Conservation (phyloP, 2,888 invertebrate genomes). For the Drosophila conformis region DNA sequence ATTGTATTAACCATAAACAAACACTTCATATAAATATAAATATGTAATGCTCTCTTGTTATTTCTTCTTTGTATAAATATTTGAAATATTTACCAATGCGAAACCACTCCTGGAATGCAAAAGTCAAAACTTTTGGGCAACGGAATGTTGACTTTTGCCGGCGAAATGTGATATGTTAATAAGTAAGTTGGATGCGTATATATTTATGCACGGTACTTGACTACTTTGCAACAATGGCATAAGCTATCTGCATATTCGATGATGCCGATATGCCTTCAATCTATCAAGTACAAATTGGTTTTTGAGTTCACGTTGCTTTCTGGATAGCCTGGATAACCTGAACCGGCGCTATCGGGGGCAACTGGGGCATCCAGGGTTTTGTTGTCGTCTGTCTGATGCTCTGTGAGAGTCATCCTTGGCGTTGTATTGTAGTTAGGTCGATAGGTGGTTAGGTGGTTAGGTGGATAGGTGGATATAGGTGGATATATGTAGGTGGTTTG, state of each 20-base stretch:
- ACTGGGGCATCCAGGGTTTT: conserved; percentile 26
- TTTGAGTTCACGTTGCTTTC: conserved; percentile 44
- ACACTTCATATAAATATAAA: not conserved
- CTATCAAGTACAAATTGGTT: conserved; percentile 62
- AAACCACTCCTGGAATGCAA: not conserved
- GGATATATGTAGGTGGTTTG: conserved; percentile 19
- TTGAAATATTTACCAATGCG: not conserved
- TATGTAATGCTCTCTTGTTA: not conserved
- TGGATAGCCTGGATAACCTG: conserved; percentile 27
- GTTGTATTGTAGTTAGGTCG: conserved; percentile 63
- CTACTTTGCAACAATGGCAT: conserved; percentile 9
- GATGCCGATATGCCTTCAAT: conserved; percentile 48
- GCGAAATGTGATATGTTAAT: not conserved
- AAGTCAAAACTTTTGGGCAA: not conserved
- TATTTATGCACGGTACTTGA: conserved; percentile 9
- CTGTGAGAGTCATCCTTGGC: conserved; percentile 22
- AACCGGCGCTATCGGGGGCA: not conserved
- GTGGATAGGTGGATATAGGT: not conserved
- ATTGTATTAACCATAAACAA: not conserved
- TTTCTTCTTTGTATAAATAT: not conserved
- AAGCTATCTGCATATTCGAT: conserved; percentile 42
- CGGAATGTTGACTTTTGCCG: not conserved
- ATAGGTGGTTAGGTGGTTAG: not conserved
- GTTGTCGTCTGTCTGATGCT: conserved; percentile 66
- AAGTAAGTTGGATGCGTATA: not conserved